Evolutionary conservation across 2,113 vertebrate genomes (phyloP).

Genomic region (Brachypteracias leptosomus): DNA sequence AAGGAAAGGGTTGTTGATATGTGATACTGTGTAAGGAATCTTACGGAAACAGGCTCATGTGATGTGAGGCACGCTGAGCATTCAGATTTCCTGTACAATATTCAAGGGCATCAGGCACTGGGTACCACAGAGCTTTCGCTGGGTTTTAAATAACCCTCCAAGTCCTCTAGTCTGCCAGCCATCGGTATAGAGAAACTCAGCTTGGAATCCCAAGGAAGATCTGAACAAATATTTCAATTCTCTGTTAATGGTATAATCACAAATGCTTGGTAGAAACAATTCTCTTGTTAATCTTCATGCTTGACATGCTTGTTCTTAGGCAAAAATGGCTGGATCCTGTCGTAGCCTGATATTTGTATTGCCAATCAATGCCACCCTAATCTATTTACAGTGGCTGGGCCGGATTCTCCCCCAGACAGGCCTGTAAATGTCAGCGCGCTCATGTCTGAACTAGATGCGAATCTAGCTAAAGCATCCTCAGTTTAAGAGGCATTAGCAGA

Average conservation of each 20-base stretch:
- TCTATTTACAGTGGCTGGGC: background rate
- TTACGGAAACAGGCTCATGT: background rate
- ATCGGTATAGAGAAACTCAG: background rate
- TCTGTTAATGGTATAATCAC: background rate
- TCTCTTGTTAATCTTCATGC: background rate
- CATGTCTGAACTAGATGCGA: rapidly evolving
- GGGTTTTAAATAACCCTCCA: background rate
- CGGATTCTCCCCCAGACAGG: background rate
- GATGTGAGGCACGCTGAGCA: background rate
- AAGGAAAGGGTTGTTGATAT: background rate
- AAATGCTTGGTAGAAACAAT: background rate
- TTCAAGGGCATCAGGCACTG: background rate
- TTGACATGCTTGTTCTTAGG: background rate
- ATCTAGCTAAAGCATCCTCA: background rate
- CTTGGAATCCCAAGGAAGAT: background rate
- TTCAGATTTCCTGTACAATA: background rate
- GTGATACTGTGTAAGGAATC: background rate
- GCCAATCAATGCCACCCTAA: background rate
- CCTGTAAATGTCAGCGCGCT: background rate
- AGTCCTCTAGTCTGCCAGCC: background rate
- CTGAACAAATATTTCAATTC: background rate
- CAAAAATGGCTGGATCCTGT: background rate
- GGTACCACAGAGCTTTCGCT: background rate
- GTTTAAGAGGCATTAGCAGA: background rate
- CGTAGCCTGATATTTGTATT: background rate